Conservation (phyloP, 2,113 vertebrate species). For the Gorsachius goisagi region DNA sequence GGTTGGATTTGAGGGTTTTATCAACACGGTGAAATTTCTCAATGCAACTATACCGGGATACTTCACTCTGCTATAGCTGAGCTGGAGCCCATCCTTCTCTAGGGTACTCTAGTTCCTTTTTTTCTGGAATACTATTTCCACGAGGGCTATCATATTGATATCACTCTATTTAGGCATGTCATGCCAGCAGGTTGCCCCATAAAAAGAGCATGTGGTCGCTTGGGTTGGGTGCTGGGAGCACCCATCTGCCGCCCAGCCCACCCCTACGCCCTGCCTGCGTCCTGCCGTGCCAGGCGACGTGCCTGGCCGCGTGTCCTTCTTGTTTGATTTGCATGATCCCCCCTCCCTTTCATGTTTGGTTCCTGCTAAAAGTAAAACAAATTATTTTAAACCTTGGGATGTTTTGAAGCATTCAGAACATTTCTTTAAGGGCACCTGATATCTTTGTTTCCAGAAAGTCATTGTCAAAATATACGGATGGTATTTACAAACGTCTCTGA, state of each 20-base stretch:
- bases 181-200: neutral
- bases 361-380: neutral
- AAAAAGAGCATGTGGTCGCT: neutral
- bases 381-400: neutral
- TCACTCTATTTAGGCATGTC: neutral
- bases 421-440: neutral
- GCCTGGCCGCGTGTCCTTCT: neutral
- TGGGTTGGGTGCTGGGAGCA: neutral
- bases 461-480: neutral
- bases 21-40: neutral
- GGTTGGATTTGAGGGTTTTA: neutral
- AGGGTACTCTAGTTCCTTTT: neutral
- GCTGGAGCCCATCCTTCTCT: neutral
- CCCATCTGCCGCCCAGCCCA: neutral
- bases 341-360: neutral
- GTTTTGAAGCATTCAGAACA: neutral
- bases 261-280: neutral
- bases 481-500: neutral
- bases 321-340: neutral
- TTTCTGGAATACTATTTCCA: neutral
- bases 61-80: neutral
- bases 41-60: fast-evolving
- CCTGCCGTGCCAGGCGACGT: neutral
- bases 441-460: neutral
- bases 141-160: neutral